Evolutionary conservation across 2,797 vertebrate genomes (phyloP).

Genomic region (Phrynocephalus vlangalii): DNA sequence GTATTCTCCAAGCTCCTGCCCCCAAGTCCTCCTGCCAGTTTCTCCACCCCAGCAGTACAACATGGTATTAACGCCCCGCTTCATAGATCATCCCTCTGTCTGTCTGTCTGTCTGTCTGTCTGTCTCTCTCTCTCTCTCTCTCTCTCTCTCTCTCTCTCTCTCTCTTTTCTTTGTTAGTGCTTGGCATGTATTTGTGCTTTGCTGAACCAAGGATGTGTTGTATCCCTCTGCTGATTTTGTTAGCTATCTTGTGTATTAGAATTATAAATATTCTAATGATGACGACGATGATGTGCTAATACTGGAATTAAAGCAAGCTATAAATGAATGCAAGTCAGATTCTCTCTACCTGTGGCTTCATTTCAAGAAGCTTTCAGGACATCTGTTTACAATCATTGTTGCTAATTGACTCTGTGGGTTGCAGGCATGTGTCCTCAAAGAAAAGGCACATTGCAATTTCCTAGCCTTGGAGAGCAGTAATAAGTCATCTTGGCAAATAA

Average conservation of each 20-base stretch:
- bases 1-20: constrained; percentile 96
- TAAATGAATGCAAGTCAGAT: background rate
- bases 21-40: constrained; percentile 99
- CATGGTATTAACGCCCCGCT: constrained; percentile 89
- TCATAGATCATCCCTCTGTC: constrained; percentile 51
- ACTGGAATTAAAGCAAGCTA: background rate
- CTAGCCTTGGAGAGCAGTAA: background rate
- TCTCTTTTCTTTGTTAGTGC: background rate
- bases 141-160: too few species aligned
- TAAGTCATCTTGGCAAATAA: background rate
- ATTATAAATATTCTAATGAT: background rate
- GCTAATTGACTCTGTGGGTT: background rate
- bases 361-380: background rate
- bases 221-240: background rate
- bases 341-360: background rate
- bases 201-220: background rate
- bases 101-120: constrained; percentile 45
- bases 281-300: background rate
- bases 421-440: background rate
- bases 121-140: background rate
- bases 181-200: constrained; percentile 12
- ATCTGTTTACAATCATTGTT: background rate
- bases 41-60: constrained; percentile 99
- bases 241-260: background rate
- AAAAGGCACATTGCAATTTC: background rate